phyloP scores from a whole-genome alignment of 2,797 vertebrate genomes.

The Mergus octosetaceus region DNA sequence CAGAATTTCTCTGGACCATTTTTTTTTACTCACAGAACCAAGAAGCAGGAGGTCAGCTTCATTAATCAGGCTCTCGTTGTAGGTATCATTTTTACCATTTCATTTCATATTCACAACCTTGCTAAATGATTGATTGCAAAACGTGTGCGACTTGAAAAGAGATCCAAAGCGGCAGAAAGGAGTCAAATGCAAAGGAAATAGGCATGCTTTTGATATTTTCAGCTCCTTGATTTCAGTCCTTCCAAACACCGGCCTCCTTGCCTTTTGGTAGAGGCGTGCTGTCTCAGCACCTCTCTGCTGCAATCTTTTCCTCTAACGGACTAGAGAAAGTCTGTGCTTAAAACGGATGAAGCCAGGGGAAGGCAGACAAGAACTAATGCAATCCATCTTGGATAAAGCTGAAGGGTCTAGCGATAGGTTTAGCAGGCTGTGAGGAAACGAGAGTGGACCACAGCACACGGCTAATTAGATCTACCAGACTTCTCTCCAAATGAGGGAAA shows the following conservation, averaged over 20 bases:
- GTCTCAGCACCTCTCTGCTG: not conserved
- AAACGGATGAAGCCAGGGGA: not conserved
- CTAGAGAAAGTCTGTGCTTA: not conserved
- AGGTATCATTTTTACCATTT: not conserved
- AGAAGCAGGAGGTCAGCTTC: not conserved
- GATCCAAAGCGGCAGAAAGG: not conserved
- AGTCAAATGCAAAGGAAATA: not conserved
- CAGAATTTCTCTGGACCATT: not conserved
- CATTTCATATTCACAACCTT: not conserved
- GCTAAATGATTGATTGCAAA: not conserved
- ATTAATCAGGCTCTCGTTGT: not conserved
- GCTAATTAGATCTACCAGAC: conserved; percentile 55
- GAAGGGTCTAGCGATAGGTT: not conserved
- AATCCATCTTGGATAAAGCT: conserved; percentile 27
- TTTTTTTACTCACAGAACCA: not conserved
- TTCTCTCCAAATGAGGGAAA: conserved; percentile 7
- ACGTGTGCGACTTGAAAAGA: not conserved
- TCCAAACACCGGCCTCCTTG: not conserved
- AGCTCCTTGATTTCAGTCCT: not conserved
- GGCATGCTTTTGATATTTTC: not conserved
- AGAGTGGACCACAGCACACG: not conserved
- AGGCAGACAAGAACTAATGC: not conserved
- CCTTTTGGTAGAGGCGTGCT: not conserved
- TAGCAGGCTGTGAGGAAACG: conserved; percentile 25
- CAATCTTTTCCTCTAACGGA: not conserved